phyloP scores from a whole-genome alignment of 2,797 vertebrate genomes.

The Rhadinocentrus ornatus region DNA sequence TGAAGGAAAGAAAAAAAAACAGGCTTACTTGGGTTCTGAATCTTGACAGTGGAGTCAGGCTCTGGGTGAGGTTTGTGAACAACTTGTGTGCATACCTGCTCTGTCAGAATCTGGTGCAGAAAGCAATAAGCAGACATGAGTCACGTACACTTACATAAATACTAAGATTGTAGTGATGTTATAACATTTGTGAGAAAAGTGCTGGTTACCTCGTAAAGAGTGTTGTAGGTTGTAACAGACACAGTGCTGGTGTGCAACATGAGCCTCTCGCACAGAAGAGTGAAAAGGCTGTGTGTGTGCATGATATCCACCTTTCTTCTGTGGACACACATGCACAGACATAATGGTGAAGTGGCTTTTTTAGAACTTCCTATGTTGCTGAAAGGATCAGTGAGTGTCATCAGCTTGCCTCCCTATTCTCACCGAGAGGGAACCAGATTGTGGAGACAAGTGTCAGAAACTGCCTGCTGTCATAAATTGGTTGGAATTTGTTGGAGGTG shows the following conservation, averaged over 20 bases:
- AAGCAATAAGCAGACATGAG: constrained; percentile 9
- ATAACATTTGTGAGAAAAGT: constrained; percentile 24
- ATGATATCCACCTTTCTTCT: constrained; percentile 98
- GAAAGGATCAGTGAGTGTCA: constrained; percentile 57
- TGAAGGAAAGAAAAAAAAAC: neutral
- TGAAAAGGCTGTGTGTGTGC: constrained; percentile 98
- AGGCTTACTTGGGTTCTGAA: constrained; percentile 95
- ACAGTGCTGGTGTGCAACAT: constrained; percentile 93
- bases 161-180: neutral
- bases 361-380: constrained; percentile 62
- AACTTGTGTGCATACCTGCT: constrained; percentile 96
- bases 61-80: constrained; percentile 95
- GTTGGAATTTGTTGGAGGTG: constrained; percentile 46
- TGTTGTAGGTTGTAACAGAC: constrained; percentile 94
- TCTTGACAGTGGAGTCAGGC: constrained; percentile 94
- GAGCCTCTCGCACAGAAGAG: constrained; percentile 92
- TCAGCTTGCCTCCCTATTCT: constrained; percentile 47
- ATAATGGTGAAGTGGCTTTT: constrained; percentile 59
- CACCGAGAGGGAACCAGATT: constrained; percentile 54
- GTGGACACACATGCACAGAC: constrained; percentile 45
- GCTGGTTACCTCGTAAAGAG: constrained; percentile 91
- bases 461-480: constrained; percentile 68
- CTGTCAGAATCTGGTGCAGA: constrained; percentile 89
- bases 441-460: constrained; percentile 67
- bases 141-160: constrained; percentile 14